phyloP scores from a whole-genome alignment of 2,113 vertebrate species.

The Colius striatus region DNA sequence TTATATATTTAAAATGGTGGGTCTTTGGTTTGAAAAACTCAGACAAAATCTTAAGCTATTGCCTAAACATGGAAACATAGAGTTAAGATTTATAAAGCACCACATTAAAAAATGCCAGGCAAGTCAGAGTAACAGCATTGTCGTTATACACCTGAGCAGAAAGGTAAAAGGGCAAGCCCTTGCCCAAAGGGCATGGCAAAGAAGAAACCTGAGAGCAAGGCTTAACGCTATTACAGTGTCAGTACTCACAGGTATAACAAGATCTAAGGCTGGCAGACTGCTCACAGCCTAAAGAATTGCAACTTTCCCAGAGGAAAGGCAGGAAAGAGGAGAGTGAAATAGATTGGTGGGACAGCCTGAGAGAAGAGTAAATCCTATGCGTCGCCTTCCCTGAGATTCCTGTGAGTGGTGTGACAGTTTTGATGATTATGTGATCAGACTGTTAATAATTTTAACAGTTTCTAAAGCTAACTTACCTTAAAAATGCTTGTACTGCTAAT shows the following conservation, averaged over 20 bases:
- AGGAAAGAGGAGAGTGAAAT: background rate
- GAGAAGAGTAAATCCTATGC: background rate
- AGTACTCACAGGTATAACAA: constrained; percentile 12
- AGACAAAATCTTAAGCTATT: background rate
- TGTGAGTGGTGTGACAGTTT: background rate
- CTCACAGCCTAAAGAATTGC: background rate
- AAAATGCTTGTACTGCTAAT: background rate
- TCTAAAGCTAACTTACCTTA: background rate
- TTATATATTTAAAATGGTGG: background rate
- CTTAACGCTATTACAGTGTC: constrained; percentile 9
- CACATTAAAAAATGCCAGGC: background rate
- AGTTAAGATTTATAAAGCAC: background rate
- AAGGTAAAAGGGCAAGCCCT: constrained; percentile 5
- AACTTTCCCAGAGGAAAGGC: background rate
- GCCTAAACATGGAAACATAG: background rate
- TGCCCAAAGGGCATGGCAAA: background rate
- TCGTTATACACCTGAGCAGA: background rate
- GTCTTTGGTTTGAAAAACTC: background rate
- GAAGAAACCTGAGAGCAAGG: constrained; percentile 24
- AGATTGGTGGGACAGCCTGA: rapidly evolving
- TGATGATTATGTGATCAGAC: background rate
- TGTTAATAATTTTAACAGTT: background rate
- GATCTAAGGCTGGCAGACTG: constrained; percentile 14
- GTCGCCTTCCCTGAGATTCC: background rate
- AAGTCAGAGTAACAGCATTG: background rate